A percentile compares a stretch with the other conserved stretches of the same genome.
Conservation (phyloP, 1,140 invertebrate species). For the Leptonema lineaticorne region DNA sequence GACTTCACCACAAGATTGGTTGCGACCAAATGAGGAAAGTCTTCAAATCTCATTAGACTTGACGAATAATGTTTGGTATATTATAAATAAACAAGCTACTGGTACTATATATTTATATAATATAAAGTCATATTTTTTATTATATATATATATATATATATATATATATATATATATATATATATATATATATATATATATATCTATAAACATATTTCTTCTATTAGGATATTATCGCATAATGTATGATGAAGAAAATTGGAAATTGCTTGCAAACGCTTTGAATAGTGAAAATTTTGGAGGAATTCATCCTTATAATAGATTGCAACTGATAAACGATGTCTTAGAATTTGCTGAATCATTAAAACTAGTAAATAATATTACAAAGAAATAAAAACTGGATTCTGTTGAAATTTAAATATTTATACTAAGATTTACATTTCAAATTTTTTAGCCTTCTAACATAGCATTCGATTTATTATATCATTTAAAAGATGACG, state of each 20-base stretch:
- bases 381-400: neutral
- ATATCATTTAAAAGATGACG: slow-evolving; percentile 59
- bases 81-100: slow-evolving; percentile 56
- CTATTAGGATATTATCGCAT: slow-evolving; percentile 65
- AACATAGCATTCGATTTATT: slow-evolving; percentile 52
- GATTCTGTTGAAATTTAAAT: neutral
- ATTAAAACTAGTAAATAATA: slow-evolving; percentile 52
- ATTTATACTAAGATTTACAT: neutral
- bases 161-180: no score
- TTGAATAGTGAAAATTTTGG: slow-evolving; percentile 47
- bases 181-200: no score
- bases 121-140: neutral
- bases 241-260: slow-evolving; percentile 60
- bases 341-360: slow-evolving; percentile 66
- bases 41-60: neutral
- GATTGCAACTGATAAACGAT: slow-evolving; percentile 78
- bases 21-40: slow-evolving; percentile 36
- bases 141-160: neutral
- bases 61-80: neutral
- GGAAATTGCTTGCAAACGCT: slow-evolving; percentile 51
- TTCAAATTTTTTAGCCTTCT: slow-evolving; percentile 46
- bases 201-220: no score
- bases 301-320: slow-evolving; percentile 66
- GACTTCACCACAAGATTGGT: slow-evolving; percentile 48
- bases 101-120: slow-evolving; percentile 47